phyloP scores from a whole-genome alignment of 2,888 invertebrate species.

The Drosophila basisetae region DNA sequence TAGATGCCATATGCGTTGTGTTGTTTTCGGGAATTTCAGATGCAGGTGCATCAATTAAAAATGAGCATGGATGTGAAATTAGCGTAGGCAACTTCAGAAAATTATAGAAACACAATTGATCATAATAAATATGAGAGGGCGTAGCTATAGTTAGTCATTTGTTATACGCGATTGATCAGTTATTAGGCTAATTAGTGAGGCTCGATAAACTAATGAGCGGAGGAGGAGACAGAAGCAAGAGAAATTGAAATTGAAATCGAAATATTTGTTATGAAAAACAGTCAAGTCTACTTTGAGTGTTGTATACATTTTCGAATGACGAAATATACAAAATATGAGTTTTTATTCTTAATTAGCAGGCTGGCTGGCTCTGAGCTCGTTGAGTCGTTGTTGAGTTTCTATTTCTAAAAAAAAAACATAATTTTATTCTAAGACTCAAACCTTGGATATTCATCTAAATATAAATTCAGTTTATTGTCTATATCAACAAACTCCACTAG shows the following conservation, averaged over 20 bases:
- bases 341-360: neutral
- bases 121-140: constrained; percentile 52
- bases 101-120: constrained; percentile 56
- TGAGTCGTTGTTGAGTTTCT: no score
- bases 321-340: neutral
- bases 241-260: neutral
- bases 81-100: constrained; percentile 26
- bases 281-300: neutral
- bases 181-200: constrained; percentile 8
- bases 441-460: no score
- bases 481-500: neutral
- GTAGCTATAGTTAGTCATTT: constrained; percentile 39
- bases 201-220: constrained; percentile 14
- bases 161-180: constrained; percentile 23
- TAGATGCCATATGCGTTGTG: constrained; percentile 56
- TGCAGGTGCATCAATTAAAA: constrained; percentile 76
- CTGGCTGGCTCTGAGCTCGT: no score
- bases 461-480: neutral
- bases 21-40: constrained; percentile 42
- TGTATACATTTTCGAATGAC: no score
- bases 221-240: neutral
- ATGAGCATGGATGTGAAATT: constrained; percentile 20
- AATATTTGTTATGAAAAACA: neutral
- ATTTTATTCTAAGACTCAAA: no score
- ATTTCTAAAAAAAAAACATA: no score